Evolutionary conservation across 2,888 invertebrate species (phyloP).

Genomic region (Magallana nippona): DNA sequence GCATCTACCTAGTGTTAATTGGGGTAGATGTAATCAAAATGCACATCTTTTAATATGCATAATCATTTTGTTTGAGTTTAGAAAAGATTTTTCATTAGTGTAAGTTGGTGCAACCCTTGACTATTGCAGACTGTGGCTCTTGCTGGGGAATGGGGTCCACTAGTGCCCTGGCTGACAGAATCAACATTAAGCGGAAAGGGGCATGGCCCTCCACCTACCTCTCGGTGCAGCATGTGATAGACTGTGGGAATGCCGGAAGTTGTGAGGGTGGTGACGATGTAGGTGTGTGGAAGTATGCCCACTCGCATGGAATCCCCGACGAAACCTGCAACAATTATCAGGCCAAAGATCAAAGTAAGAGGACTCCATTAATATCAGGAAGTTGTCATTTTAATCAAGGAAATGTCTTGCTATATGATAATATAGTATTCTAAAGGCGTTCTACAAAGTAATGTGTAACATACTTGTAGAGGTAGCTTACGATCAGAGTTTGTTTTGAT

Average conservation of each 20-base stretch:
- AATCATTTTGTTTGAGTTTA: no score
- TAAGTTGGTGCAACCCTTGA: background rate
- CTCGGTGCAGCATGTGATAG: conserved; percentile 81
- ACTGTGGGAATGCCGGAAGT: conserved; percentile 80
- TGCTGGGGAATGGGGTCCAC: conserved; percentile 82
- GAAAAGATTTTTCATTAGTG: background rate
- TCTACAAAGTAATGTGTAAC: no score
- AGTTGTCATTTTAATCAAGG: background rate
- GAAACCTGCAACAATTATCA: conserved; percentile 82
- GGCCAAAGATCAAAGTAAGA: conserved; percentile 75
- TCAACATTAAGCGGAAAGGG: conserved; percentile 81
- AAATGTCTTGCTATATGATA: no score
- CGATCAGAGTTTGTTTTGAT: no score
- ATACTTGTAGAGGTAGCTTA: no score
- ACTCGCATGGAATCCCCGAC: conserved; percentile 81
- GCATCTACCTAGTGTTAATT: no score
- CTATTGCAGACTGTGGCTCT: conserved; percentile 80
- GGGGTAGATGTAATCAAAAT: no score
- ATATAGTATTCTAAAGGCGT: no score
- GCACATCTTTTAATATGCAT: no score
- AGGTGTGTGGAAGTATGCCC: conserved; percentile 80
- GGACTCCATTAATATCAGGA: background rate
- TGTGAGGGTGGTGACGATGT: conserved; percentile 78
- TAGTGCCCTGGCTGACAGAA: conserved; percentile 81
- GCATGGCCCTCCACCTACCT: conserved; percentile 81